Evolutionary conservation across 2,113 vertebrate species (phyloP).

Genomic region (Sylvietta virens): DNA sequence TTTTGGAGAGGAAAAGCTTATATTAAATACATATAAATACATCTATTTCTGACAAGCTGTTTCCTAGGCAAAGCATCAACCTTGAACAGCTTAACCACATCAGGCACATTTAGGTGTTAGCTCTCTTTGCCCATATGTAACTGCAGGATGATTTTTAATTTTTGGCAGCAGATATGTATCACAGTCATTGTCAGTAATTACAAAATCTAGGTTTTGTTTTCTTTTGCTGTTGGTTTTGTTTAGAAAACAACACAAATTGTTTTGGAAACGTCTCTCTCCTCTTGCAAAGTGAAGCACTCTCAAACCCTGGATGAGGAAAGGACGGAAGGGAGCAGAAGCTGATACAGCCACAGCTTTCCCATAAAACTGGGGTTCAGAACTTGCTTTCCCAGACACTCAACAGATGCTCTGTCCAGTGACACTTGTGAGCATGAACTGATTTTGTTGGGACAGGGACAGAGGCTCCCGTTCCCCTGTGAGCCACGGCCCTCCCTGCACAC

Average conservation of each 20-base stretch:
- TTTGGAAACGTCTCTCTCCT: not conserved
- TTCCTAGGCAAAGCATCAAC: not conserved
- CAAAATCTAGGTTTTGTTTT: not conserved
- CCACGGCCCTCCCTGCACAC: not conserved
- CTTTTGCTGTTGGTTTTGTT: not conserved
- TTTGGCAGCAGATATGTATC: not conserved
- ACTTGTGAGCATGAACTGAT: accelerated
- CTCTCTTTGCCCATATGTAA: not conserved
- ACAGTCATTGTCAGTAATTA: not conserved
- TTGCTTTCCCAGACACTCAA: not conserved
- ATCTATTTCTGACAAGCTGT: not conserved
- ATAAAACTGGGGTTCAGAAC: not conserved
- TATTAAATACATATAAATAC: not conserved
- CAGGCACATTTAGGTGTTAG: not conserved
- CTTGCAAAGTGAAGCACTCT: not conserved
- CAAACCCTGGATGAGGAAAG: not conserved
- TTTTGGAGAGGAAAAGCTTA: not conserved
- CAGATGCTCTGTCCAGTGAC: not conserved
- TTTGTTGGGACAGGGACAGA: not conserved
- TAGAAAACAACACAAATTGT: not conserved
- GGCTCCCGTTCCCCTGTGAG: not conserved
- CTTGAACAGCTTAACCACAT: not conserved
- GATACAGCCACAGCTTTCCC: not conserved
- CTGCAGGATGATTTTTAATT: not conserved
- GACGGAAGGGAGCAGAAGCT: not conserved